These are phyloP conservation scores for Paguma larvata DNA, from an alignment of 2,797 vertebrate genomes.

Conservation along the genomic window DNA sequence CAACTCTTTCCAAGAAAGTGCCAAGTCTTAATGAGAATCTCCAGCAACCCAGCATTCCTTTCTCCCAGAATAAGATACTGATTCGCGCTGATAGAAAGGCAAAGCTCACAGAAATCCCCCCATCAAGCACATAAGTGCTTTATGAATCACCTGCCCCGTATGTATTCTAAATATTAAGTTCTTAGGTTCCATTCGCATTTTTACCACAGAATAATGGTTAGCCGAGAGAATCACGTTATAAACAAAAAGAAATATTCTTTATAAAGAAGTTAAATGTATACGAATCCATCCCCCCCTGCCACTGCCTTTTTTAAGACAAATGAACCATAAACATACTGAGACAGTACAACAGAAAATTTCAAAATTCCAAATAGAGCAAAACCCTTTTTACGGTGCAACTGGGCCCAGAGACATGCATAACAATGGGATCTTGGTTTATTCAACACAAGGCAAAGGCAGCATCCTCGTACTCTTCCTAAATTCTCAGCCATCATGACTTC, in stretches of 20 bases:
- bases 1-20: slow-evolving; percentile 82
- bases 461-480: not conserved
- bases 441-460: not conserved
- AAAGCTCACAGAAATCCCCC: not conserved
- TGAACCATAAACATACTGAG: not conserved
- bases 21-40: slow-evolving; percentile 72
- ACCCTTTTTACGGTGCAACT: not conserved
- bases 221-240: slow-evolving; percentile 42
- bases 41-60: slow-evolving; percentile 68
- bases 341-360: not conserved
- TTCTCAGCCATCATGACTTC: slow-evolving; percentile 42
- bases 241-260: slow-evolving; percentile 38
- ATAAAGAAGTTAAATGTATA: not conserved
- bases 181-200: slow-evolving; percentile 20
- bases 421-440: not conserved
- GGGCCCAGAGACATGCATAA: accelerated
- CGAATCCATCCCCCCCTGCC: not conserved
- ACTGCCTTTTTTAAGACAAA: not conserved
- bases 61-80: not conserved
- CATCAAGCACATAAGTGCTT: not conserved
- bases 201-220: slow-evolving; percentile 19
- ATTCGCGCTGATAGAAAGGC: not conserved
- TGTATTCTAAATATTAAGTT: not conserved
- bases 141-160: not conserved
- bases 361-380: not conserved